These are phyloP conservation scores for Bombus difficillimus DNA, from an alignment of 1,140 invertebrate genomes.

Conservation along the genomic window DNA sequence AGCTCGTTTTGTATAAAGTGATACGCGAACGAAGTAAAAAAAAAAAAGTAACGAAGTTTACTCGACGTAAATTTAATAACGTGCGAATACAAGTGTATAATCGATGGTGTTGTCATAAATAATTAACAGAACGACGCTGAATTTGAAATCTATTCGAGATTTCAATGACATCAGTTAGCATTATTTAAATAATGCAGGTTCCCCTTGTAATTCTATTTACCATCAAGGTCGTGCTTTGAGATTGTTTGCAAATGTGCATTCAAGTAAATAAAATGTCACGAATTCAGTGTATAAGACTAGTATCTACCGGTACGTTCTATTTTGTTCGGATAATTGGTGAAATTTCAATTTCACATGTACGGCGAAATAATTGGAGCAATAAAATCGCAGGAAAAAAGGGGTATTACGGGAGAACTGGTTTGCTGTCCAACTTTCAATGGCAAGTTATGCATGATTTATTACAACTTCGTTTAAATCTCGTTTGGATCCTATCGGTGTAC, in stretches of 20 bases:
- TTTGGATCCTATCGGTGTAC: constrained; percentile 4
- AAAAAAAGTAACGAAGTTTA: no score
- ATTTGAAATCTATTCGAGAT: not conserved
- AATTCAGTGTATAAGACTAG: no score
- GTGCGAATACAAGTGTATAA: not conserved
- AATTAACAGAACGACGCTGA: not conserved
- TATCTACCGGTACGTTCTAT: not conserved
- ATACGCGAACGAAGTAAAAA: not conserved
- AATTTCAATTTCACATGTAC: constrained; percentile 21
- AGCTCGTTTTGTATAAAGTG: not conserved
- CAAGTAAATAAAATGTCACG: not conserved
- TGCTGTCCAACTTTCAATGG: constrained; percentile 39
- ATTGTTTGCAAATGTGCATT: not conserved
- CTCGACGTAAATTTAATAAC: not conserved
- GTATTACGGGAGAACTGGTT: constrained; percentile 36
- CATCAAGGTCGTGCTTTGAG: not conserved
- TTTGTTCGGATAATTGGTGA: not conserved
- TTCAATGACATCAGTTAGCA: not conserved
- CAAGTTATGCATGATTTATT: constrained; percentile 47
- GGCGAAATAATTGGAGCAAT: constrained; percentile 27
- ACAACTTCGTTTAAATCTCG: constrained; percentile 39
- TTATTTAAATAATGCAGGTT: no score
- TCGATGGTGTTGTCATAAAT: not conserved
- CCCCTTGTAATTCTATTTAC: not conserved
- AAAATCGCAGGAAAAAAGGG: not conserved